Conservation (phyloP, 2,113 vertebrate genomes). For the Oreotrochilus melanogaster region DNA sequence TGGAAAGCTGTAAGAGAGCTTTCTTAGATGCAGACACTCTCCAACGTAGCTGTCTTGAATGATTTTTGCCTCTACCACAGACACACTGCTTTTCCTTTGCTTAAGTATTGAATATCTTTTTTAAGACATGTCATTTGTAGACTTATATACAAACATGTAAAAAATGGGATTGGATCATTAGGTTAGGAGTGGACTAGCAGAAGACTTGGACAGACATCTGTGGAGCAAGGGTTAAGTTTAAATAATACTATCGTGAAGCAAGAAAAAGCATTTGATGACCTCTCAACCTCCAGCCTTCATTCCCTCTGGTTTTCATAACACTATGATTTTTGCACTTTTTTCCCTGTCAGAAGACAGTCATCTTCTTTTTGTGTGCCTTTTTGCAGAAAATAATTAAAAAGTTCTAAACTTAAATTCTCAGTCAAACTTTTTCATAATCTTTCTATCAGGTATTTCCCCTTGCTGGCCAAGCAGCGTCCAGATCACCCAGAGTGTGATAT, state of each 20-base stretch:
- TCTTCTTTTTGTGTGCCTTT: not conserved
- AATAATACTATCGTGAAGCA: not conserved
- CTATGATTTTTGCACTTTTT: not conserved
- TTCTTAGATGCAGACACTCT: not conserved
- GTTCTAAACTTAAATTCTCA: not conserved
- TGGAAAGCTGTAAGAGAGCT: not conserved
- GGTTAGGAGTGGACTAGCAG: not conserved
- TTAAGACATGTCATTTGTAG: not conserved
- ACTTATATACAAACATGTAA: not conserved
- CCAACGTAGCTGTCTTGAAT: not conserved
- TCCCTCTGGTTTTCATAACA: not conserved
- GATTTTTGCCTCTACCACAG: not conserved
- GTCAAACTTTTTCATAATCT: not conserved
- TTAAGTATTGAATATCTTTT: not conserved
- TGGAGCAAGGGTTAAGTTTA: not conserved
- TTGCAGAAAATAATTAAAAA: not conserved
- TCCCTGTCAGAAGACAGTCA: not conserved
- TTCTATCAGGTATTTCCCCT: conserved; percentile 87
- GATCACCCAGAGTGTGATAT: conserved; percentile 85
- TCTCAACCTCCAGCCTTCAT: not conserved
- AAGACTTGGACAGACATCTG: not conserved
- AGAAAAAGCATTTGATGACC: not conserved
- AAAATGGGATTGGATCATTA: not conserved
- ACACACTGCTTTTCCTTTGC: not conserved
- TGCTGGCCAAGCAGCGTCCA: conserved; percentile 89